Percentiles rank a stretch among this genome's conserved stretches.
These are phyloP conservation scores for Lucifuga dentata DNA, from an alignment of 2,113 vertebrate genomes.

Conservation along the genomic window DNA sequence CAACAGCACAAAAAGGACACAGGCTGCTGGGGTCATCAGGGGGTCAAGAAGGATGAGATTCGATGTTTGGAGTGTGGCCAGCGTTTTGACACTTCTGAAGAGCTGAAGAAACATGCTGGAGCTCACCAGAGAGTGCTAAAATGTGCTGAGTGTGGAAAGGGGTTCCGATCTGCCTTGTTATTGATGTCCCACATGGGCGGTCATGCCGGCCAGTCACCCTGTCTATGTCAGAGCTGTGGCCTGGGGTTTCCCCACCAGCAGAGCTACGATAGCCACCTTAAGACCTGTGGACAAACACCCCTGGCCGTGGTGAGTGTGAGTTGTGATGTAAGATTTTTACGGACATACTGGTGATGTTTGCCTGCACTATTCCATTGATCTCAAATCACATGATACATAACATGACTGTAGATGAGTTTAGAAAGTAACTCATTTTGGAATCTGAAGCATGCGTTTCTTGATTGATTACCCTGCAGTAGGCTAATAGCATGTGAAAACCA, in stretches of 20 bases:
- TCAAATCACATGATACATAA: too few species aligned
- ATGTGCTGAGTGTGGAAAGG: constrained; percentile 89
- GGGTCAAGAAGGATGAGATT: constrained; percentile 69
- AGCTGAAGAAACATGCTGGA: constrained; percentile 88
- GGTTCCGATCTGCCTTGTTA: constrained; percentile 89
- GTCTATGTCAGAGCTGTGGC: constrained; percentile 90
- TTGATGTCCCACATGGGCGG: constrained; percentile 92
- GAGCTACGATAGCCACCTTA: constrained; percentile 81
- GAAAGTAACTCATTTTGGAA: too few species aligned
- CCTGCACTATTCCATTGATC: too few species aligned
- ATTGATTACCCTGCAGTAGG: too few species aligned
- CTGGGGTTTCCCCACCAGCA: constrained; percentile 87
- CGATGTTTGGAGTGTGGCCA: constrained; percentile 89
- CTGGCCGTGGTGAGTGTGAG: constrained; percentile 62
- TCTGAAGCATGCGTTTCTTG: too few species aligned
- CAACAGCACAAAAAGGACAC: constrained; percentile 84
- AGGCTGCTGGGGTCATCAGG: constrained; percentile 83
- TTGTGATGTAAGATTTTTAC: not conserved
- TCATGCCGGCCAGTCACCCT: constrained; percentile 87
- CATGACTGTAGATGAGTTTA: too few species aligned
- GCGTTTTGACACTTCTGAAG: constrained; percentile 84
- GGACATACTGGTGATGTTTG: not conserved
- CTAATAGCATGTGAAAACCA: too few species aligned
- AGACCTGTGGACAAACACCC: constrained; percentile 72
- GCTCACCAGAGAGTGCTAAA: constrained; percentile 91